Evolutionary conservation across 1,140 invertebrate genomes (phyloP), one percentile per base, ranked within the genome.

Genomic region (Ectropis grisescens): DNA sequence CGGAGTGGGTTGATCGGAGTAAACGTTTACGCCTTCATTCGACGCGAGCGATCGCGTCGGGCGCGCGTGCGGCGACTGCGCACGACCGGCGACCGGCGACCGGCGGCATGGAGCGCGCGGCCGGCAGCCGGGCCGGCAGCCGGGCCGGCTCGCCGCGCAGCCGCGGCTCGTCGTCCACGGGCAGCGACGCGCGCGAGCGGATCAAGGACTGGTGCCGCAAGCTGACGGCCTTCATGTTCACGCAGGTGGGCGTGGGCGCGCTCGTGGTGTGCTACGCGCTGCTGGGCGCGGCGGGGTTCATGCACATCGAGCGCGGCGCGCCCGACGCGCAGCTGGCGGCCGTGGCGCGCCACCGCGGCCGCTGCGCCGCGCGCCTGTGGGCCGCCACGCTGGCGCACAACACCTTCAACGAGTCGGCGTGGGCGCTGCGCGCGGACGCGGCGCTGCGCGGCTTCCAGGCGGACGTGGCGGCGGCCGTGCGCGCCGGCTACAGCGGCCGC

Each of bases 261-360:
- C 82, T 98, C 2, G 95, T 99, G 9, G 94, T 98, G 0, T 90
- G 93, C 26, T 99, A 99, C 68, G 94, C 97, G 1, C 91, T 98
- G 28, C 87, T 98, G 6, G 97, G 97, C 0, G 97, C 97, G 0
- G 90, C 97, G 13, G 90, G 94, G 19, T 99, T 99, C 69, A 92
- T 89, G 60, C 85, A 87, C 28, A 90, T 98, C 23, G 97, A 98
- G 72, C 87, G 87, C 1, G 83, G 89, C 38, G 86, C 87, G 13
- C 87, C 91, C 26, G 86, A 85, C 41, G 58, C 71, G 24, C 86
- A 86, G 47, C 78, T 85, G 14, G 70, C 60, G 0, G 59, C 82
- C 25, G 86, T 90, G 1, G 50, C 60, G 1, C 53, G 58, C 5
- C 55, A 83, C 37, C 72, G 89, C 3, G 69, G 82, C 14, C 75